Conservation (phyloP, 2,113 vertebrate species). For the Peromyscus leucopus region DNA sequence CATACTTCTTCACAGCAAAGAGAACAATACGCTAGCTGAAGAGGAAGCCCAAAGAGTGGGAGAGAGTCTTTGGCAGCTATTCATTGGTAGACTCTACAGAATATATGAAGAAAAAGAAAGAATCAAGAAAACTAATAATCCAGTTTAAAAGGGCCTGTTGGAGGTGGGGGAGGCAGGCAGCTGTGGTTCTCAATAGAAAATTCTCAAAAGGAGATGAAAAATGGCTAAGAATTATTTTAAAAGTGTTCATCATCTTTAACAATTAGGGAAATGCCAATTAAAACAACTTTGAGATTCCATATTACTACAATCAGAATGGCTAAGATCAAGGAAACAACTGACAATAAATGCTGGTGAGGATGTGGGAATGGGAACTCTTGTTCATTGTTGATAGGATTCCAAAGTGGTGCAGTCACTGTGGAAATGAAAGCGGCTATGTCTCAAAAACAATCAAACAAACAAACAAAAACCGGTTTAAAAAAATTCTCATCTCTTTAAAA, state of each 20-base stretch:
- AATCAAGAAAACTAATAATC: not conserved
- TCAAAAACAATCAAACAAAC: not conserved
- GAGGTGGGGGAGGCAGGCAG: not conserved
- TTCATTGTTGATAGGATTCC: not conserved
- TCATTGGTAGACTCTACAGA: not conserved
- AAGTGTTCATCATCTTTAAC: not conserved
- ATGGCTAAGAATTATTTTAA: not conserved
- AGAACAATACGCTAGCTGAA: not conserved
- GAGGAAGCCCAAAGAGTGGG: not conserved
- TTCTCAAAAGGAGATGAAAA: not conserved
- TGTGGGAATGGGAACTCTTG: not conserved
- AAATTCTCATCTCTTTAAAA: constrained; percentile 3
- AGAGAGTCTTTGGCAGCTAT: not conserved
- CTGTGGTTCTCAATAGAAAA: not conserved
- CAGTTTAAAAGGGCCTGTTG: not conserved
- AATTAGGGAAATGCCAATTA: not conserved
- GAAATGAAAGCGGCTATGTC: not conserved
- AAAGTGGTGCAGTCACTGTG: not conserved
- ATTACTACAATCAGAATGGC: not conserved
- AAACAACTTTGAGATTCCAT: not conserved
- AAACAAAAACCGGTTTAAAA: not conserved
- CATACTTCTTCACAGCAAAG: not conserved
- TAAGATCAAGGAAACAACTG: not conserved
- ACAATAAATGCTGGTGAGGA: not conserved
- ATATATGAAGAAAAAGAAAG: not conserved